Evolutionary conservation across 64 coral and sea anemone genomes (phyloP), one percentile per base, ranked within the genome.

Genomic region (Montipora capricornis): DNA sequence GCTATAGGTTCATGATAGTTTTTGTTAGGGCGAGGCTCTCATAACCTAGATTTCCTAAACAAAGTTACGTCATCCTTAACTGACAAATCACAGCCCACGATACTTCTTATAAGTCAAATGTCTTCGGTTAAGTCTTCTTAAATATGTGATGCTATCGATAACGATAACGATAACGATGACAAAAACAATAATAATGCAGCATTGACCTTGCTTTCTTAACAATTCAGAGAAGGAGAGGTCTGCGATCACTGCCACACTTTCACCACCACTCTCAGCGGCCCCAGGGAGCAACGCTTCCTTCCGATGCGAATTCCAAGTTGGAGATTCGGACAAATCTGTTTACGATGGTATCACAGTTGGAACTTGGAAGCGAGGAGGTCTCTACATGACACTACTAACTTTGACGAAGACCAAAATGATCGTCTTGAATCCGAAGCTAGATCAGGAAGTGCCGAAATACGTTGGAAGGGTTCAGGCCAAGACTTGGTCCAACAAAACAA

Each of bases 321-420:
- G 49, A 2, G 49, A 57, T 17, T 13, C 17, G 3, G 78, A 80
- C 49, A 53, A 80, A 57, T 16, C 2, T 2, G 13, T 80, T 0
- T 80, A 80, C n/a, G 78, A 80, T 53, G 49, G 49, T 8, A 20
- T 80, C 16, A 20, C 78, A 6, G 78, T 80, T 20, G 78, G 78
- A 17, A 17, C 55, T 16, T 80, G 78, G 78, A 48, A 80, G 19
- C 11, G n/a, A 80, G 78, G 78, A 24, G 49, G 48, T 20, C 8
- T 80, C 78, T 80, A 8, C 6, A 13, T 51, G 4, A 80, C 78
- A 16, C 16, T 80, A 5, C 16, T 55, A 5, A 80, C 77, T 1
- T 19, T 80, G 5, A 22, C 77, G 3, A 80, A 53, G 5, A 9
- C 20, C 77, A 10, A 53, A 9, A n/a, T 4, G 19, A 20, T 80